These are phyloP conservation scores for Spilarctia lutea DNA, from an alignment of 2,888 invertebrate species.

Conservation along the genomic window DNA sequence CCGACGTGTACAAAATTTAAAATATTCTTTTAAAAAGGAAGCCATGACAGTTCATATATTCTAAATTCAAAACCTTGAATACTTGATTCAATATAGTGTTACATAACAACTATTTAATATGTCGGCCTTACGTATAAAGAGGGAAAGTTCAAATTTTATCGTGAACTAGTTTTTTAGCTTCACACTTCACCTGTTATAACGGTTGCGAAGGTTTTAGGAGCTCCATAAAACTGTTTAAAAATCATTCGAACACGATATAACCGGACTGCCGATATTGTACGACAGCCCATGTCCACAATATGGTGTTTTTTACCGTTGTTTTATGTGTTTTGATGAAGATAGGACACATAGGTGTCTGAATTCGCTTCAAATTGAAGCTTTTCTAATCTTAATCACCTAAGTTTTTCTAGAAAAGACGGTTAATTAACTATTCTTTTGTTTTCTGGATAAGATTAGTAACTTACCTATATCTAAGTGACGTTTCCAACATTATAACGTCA, in stretches of 20 bases:
- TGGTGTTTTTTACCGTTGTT: background rate
- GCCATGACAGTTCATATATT: background rate
- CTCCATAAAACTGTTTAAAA: constrained; percentile 1
- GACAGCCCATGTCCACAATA: background rate
- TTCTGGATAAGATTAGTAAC: background rate
- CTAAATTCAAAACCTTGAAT: constrained; percentile 1
- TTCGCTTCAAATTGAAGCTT: background rate
- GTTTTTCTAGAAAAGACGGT: background rate
- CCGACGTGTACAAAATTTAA: background rate
- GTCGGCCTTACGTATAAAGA: background rate
- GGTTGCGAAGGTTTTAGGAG: background rate
- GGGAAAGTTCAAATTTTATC: background rate
- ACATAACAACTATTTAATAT: background rate
- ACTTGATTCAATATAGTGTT: background rate
- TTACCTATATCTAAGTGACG: background rate
- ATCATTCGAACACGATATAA: background rate
- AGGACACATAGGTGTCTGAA: background rate
- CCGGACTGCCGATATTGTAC: background rate
- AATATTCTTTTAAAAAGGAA: background rate
- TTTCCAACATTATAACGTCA: background rate
- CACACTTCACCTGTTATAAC: background rate
- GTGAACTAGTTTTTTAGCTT: constrained; percentile 1
- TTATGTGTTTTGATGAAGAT: background rate
- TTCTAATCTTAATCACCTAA: background rate
- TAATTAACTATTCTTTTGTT: background rate